phyloP scores from a whole-genome alignment of 23 tunicate genomes.

The Pegea sp. region DNA sequence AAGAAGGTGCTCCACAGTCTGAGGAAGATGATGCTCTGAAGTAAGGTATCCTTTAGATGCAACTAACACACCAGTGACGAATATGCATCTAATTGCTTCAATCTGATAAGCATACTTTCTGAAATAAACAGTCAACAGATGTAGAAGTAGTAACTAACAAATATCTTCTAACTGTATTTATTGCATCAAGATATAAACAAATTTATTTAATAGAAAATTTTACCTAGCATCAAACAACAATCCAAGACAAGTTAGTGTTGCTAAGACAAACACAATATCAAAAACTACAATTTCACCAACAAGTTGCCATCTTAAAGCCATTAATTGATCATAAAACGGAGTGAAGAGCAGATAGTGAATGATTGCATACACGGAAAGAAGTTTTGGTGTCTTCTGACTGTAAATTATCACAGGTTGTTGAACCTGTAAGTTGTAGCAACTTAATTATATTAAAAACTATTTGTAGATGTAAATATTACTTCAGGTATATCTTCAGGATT shows the following conservation, averaged over 20 bases:
- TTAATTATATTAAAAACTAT: not conserved
- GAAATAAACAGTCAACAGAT: too few species aligned
- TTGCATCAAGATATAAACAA: too few species aligned
- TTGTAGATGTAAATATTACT: conserved; percentile 2
- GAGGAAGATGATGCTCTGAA: too few species aligned
- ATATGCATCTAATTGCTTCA: too few species aligned
- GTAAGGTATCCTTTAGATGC: too few species aligned
- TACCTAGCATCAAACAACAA: conserved; percentile 57
- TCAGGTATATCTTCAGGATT: conserved; percentile 29
- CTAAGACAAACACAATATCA: conserved; percentile 14
- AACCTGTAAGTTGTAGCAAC: conserved; percentile 10
- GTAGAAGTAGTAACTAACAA: too few species aligned
- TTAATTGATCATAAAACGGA: conserved; percentile 26
- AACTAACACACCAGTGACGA: too few species aligned
- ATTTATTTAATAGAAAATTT: too few species aligned
- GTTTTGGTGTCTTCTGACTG: conserved; percentile 7
- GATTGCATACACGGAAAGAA: conserved; percentile 23
- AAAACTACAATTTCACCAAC: conserved; percentile 9
- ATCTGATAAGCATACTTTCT: too few species aligned
- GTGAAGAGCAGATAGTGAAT: conserved; percentile 18
- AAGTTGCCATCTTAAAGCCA: conserved; percentile 5
- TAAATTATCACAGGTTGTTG: conserved; percentile 23
- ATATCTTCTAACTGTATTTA: too few species aligned
- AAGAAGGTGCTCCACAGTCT: too few species aligned
- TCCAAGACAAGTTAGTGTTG: conserved; percentile 27